These are phyloP conservation scores for Eriocheir sinensis DNA, from an alignment of 1,140 invertebrate species.

Conservation along the genomic window DNA sequence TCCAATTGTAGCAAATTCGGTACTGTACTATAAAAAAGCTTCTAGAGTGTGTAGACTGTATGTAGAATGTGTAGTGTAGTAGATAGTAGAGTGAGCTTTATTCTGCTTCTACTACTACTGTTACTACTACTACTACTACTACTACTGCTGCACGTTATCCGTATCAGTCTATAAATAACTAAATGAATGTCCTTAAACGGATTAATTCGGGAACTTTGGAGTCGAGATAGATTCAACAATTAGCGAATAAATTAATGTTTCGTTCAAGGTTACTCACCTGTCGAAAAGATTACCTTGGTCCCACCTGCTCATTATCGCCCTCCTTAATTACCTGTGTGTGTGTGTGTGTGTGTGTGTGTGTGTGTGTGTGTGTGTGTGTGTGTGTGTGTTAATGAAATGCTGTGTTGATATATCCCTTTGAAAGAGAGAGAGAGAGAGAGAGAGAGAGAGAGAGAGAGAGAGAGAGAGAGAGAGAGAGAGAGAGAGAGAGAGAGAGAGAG, in stretches of 20 bases:
- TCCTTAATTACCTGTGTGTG: not conserved
- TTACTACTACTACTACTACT: constrained; percentile 8
- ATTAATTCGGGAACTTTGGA: not conserved
- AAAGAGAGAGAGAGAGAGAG: not conserved
- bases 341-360: too few relatives aligned
- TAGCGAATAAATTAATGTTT: not conserved
- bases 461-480: not conserved
- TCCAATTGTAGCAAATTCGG: too few relatives aligned
- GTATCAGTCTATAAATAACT: not conserved
- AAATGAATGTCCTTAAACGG: too few relatives aligned
- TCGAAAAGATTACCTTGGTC: not conserved
- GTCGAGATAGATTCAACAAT: not conserved
- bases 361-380: too few relatives aligned
- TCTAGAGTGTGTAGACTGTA: too few relatives aligned
- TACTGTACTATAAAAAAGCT: too few relatives aligned
- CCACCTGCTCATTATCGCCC: not conserved
- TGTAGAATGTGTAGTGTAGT: too few relatives aligned
- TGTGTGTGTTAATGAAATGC: not conserved
- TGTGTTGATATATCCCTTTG: too few relatives aligned
- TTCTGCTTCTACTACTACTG: not conserved
- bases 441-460: constrained; percentile 20
- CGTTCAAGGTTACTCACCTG: not conserved
- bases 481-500: constrained; percentile 22
- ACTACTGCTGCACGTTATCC: not conserved
- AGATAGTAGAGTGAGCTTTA: not conserved